Evolutionary conservation across 2,113 vertebrate species (phyloP).

Genomic region (Pseudolaguvia tuberculata): DNA sequence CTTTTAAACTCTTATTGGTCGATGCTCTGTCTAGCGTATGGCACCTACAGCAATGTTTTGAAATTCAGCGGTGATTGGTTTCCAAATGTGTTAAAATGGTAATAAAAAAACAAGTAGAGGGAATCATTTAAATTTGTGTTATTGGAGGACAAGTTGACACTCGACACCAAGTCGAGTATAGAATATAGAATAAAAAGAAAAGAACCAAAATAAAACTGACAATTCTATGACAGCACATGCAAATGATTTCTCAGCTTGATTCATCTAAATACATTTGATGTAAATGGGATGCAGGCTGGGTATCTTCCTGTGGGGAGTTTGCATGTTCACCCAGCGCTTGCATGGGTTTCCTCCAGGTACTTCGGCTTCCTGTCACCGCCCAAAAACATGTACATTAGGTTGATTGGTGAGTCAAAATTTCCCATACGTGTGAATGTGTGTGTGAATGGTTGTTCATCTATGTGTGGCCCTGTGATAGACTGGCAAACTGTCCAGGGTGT

Average conservation of each 20-base stretch:
- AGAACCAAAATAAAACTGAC: not conserved
- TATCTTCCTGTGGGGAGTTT: too few species aligned
- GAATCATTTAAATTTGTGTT: conserved; percentile 3
- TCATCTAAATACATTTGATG: too few species aligned
- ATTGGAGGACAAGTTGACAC: conserved; percentile 14
- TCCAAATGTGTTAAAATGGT: conserved; percentile 21
- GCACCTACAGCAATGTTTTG: conserved; percentile 32
- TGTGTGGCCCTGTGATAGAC: too few species aligned
- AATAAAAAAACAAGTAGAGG: not conserved
- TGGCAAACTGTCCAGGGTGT: too few species aligned
- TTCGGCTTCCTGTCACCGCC: too few species aligned
- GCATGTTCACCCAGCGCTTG: too few species aligned
- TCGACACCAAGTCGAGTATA: not conserved
- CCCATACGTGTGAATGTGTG: too few species aligned
- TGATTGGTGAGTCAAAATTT: too few species aligned
- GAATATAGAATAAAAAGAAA: conserved; percentile 6
- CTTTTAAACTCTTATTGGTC: conserved; percentile 47
- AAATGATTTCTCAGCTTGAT: not conserved
- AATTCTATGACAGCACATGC: conserved; percentile 16
- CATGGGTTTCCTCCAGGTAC: too few species aligned
- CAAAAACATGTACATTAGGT: too few species aligned
- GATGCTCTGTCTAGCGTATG: conserved; percentile 14
- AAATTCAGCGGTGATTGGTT: conserved; percentile 19
- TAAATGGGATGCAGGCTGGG: too few species aligned
- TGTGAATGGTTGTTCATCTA: too few species aligned